These are phyloP conservation scores for Dynastes tityus DNA, from an alignment of 2,888 invertebrate genomes.

Conservation along the genomic window DNA sequence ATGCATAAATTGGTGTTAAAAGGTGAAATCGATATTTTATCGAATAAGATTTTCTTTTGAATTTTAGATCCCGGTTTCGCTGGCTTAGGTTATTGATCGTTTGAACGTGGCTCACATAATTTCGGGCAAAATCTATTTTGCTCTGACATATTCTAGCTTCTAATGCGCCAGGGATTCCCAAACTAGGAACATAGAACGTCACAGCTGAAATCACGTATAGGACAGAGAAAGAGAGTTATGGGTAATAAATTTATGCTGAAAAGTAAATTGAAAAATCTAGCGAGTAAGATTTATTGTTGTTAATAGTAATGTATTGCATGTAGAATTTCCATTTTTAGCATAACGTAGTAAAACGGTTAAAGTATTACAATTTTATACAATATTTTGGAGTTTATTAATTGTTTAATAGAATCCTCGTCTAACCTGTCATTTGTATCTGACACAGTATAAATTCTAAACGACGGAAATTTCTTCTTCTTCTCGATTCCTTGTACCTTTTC, in stretches of 20 bases:
- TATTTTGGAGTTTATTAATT: too few relatives aligned
- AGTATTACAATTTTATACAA: too few relatives aligned
- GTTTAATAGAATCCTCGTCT: too few relatives aligned
- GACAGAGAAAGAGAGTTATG: slow-evolving; percentile 2
- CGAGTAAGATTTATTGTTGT: slow-evolving; percentile 27
- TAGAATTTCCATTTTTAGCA: too few relatives aligned
- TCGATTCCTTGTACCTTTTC: too few relatives aligned
- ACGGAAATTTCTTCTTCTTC: too few relatives aligned
- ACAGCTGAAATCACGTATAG: slow-evolving; percentile 1
- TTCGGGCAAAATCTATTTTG: slow-evolving; percentile 20
- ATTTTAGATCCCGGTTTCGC: slow-evolving; percentile 14
- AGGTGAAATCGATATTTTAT: too few relatives aligned
- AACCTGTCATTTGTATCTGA: too few relatives aligned
- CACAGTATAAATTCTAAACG: too few relatives aligned
- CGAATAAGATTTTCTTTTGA: background rate
- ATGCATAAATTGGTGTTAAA: too few relatives aligned
- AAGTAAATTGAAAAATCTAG: slow-evolving; percentile 42
- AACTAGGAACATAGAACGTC: slow-evolving; percentile 26
- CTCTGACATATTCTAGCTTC: slow-evolving; percentile 14
- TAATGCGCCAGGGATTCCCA: slow-evolving; percentile 28
- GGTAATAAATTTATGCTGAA: background rate
- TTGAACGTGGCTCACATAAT: background rate
- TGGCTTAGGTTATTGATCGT: slow-evolving; percentile 24
- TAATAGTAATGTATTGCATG: background rate
- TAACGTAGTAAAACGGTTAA: too few relatives aligned